Conservation (phyloP, 2,888 invertebrate species). For the Toxonevra muliebris region DNA sequence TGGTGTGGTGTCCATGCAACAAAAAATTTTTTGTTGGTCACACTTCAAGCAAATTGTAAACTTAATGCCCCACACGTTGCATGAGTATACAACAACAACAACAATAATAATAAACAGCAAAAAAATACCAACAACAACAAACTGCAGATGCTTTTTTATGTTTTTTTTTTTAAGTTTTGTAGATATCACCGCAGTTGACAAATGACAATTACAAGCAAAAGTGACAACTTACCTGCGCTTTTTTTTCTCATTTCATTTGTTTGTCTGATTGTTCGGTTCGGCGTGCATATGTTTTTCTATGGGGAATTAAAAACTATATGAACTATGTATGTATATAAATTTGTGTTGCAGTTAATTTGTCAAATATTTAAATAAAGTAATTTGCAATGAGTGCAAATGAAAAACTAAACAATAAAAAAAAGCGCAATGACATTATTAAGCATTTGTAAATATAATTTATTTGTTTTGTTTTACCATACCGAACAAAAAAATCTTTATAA, state of each 20-base stretch:
- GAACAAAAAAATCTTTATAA: too few relatives aligned
- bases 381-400: constrained; percentile 40
- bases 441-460: too few relatives aligned
- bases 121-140: constrained; percentile 11
- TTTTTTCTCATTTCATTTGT: constrained; percentile 29
- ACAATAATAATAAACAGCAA: constrained; percentile 6
- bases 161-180: constrained; percentile 29
- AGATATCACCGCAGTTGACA: constrained; percentile 54
- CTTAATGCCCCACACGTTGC: constrained; percentile 51
- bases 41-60: constrained; percentile 31
- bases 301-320: not conserved
- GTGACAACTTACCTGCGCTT: constrained; percentile 62
- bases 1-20: not conserved
- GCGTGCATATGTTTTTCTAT: constrained; percentile 6
- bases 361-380: constrained; percentile 52
- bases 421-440: not conserved
- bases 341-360: constrained; percentile 50
- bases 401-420: not conserved
- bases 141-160: constrained; percentile 30
- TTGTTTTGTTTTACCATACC: too few relatives aligned
- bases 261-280: constrained; percentile 10
- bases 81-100: constrained; percentile 25
- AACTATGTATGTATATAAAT: not conserved
- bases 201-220: constrained; percentile 64
- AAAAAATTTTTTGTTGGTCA: constrained; percentile 12